Conservation (phyloP, 2,113 vertebrate species). For the Trogon surrucura region DNA sequence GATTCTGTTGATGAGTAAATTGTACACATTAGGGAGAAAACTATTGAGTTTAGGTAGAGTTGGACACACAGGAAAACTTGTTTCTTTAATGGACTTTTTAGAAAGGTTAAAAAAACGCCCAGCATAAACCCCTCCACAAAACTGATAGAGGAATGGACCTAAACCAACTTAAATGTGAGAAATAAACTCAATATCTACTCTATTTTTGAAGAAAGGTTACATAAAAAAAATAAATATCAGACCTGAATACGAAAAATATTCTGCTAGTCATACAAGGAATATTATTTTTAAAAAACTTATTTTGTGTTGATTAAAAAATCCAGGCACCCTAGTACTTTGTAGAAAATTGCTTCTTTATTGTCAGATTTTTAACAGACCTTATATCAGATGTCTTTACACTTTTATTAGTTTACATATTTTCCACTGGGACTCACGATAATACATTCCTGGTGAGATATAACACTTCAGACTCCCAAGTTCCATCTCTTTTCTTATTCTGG, state of each 20-base stretch:
- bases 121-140: not conserved
- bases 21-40: not conserved
- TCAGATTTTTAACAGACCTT: not conserved
- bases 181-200: not conserved
- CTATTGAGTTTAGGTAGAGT: not conserved
- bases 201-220: not conserved
- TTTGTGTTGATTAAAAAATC: not conserved
- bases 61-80: not conserved
- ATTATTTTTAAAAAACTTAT: rapidly evolving
- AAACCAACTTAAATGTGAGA: not conserved
- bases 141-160: not conserved
- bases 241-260: not conserved
- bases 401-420: constrained; percentile 4
- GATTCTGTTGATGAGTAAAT: not conserved
- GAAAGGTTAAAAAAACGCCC: not conserved
- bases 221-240: not conserved
- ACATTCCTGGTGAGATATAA: not conserved
- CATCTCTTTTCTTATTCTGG: not conserved
- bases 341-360: not conserved
- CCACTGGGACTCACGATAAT: not conserved
- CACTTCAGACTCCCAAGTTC: not conserved
- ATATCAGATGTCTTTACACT: not conserved
- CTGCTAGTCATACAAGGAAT: not conserved
- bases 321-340: not conserved
- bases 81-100: not conserved